Base-by-base conservation (phyloP, 2,888 invertebrate species). In the Drosophila trichaetosa region DNA sequence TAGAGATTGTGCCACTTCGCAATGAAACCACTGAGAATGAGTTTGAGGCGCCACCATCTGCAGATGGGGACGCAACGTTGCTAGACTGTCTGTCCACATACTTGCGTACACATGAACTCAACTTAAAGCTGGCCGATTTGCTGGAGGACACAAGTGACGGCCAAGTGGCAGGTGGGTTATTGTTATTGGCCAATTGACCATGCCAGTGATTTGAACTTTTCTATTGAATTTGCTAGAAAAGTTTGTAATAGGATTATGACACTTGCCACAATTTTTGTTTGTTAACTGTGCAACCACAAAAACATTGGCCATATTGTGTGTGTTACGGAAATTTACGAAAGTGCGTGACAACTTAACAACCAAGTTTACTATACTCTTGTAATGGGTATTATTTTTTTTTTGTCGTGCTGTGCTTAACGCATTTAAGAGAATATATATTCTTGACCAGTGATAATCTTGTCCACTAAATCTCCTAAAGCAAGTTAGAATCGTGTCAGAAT, bases 91-190 rank as follows among this genome's bases (percentile, higher is more conserved):
- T 96, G 84, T 94, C 96, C 21, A 95, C 94, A 83, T 96, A 96
- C 82, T 92, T 97, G 4, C 94, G 95, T 87, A 95, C 94, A 3
- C 96, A 96, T 78, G 97, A 97, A 90, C 91, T 97, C 21, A 95
- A 96, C 87, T 95, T 97, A 69, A 96, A 95, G 85, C 92, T 97
- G 62, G 95, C 95, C 0, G 96, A 95, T 88, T 92, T 97, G 74
- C 94, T 97, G 66, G 87, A 90, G 24, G 91, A 91, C 49, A 83
- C 82, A 8, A 56, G 6, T 8, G 60, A 51, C 8, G 72, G 52
- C 5, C 66, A 76, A 57, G 64, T 65, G 24, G 52, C 87, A 69
- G 84, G 84, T 84, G 57, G 34, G 82, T 46, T 24, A 24, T n/a
- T 36, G 24, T 18, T 24, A 24, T 18, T 34, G 34, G 29, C 29